Evolutionary conservation across 2,797 vertebrate species (phyloP).

Genomic region (Trematomus bernacchii): DNA sequence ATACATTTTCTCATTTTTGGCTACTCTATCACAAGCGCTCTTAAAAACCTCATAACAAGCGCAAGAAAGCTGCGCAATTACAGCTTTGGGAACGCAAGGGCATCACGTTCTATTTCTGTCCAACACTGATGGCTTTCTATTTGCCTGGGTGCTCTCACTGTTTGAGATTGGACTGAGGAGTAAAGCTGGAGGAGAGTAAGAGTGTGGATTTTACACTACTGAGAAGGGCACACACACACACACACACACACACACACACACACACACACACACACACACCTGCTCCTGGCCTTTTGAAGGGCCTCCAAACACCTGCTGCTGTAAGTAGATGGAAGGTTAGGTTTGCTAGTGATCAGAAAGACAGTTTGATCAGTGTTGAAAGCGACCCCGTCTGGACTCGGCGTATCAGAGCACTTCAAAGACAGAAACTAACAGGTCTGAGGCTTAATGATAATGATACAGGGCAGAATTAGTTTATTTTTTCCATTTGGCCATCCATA

Average conservation of each 20-base stretch:
- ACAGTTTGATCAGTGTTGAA: constrained; percentile 66
- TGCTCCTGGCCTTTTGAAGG: constrained; percentile 72
- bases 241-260: constrained; percentile 43
- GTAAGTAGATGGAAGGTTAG: constrained; percentile 26
- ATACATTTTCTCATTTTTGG: constrained; percentile 38
- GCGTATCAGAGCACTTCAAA: constrained; percentile 64
- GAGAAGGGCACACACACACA: constrained; percentile 33
- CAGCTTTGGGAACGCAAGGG: constrained; percentile 37
- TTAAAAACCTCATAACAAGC: constrained; percentile 33
- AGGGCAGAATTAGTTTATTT: constrained; percentile 11
- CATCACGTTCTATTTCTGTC: constrained; percentile 65
- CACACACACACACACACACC: constrained; percentile 50
- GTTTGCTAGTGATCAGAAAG: constrained; percentile 55
- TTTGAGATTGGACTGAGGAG: constrained; percentile 44
- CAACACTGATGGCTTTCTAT: constrained; percentile 48
- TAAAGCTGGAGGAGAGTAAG: constrained; percentile 32
- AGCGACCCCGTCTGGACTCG: constrained; percentile 36
- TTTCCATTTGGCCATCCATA: constrained; percentile 14
- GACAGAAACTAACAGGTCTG: constrained; percentile 40
- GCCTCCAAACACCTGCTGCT: constrained; percentile 74
- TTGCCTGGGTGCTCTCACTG: constrained; percentile 43
- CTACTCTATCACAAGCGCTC: constrained; percentile 15
- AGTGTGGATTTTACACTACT: constrained; percentile 49
- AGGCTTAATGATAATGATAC: constrained; percentile 8
- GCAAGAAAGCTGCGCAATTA: constrained; percentile 32